phyloP scores from a whole-genome alignment of 2,888 invertebrate genomes.

The Pseudococcus longispinus region DNA sequence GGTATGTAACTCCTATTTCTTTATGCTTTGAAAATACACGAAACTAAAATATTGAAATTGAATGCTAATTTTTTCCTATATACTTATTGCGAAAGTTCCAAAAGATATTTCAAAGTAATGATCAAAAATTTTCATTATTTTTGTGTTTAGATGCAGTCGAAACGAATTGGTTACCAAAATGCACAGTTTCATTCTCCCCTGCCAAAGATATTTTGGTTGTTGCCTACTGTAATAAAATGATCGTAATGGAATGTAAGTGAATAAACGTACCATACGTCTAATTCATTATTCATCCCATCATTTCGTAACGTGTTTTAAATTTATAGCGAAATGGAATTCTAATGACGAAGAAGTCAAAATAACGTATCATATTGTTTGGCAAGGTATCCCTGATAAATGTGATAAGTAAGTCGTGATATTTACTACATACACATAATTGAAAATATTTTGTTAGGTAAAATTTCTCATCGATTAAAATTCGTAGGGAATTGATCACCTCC shows the following conservation, averaged over 20 bases:
- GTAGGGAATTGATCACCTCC: constrained; percentile 66
- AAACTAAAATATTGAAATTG: not conserved
- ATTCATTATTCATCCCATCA: not conserved
- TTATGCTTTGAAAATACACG: not conserved
- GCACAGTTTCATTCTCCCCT: constrained; percentile 74
- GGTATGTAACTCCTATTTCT: constrained; percentile 46
- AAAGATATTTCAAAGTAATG: not conserved
- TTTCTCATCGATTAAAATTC: not conserved
- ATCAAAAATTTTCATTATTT: not conserved
- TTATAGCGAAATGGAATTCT: constrained; percentile 71
- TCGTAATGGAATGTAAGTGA: constrained; percentile 69
- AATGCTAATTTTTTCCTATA: no score
- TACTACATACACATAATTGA: not conserved
- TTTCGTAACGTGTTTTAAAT: not conserved
- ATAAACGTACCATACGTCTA: constrained; percentile 33
- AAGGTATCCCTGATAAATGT: constrained; percentile 54
- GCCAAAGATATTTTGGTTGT: constrained; percentile 75
- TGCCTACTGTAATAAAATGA: constrained; percentile 71
- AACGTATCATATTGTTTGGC: constrained; percentile 66
- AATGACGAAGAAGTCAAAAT: constrained; percentile 64
- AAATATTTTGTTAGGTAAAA: not conserved
- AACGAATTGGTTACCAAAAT: constrained; percentile 74
- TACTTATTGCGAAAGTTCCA: not conserved
- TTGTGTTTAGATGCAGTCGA: constrained; percentile 61
- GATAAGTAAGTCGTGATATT: constrained; percentile 48